Base-by-base conservation (phyloP, 1,140 invertebrate species). In the Lordiphosa stackelbergi region DNA sequence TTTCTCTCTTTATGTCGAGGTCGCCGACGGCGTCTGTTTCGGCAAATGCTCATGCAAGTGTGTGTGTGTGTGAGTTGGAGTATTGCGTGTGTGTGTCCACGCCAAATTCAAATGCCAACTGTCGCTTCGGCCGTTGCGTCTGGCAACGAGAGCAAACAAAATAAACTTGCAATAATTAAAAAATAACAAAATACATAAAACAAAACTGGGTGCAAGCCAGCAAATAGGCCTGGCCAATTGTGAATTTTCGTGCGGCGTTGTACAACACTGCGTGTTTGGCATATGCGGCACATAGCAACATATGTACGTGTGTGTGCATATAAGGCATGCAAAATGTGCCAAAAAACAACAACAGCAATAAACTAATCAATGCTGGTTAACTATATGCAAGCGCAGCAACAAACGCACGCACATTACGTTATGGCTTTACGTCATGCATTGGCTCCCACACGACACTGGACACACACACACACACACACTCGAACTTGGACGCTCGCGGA, bases 311-410 rank as follows among this genome's bases (percentile, higher is more conserved):
- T 59, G 54, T 61, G 59, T 78, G 73, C 69, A 62, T 56, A 60
- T 47, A 64, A 66, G 60, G 68, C 66, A 64, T 40, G 56, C 56
- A 72, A 55, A 41, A 46, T 49, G 62, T 64, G 38, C 47, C 64
- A 72, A 78, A 66, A 69, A 41, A 48, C 3, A 37, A 53, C 10
- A 48, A 69, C 53, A 49, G 37, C 45, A 24, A 43, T 42, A 47
- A 61, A 57, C 64, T 65, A 73, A 81, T 74, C 74, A 81, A 81
- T 79, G 77, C 71, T 78, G 57, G 51, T 49, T 74, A 81, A 81
- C 70, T 59, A 70, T 57, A 81, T 69, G 56, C 54, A 66, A 52
- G 51, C 40, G 28, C 41, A 61, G 38, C 38, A 52, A 42, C 43
- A 56, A 37, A 42, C 46, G 43, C 56, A 56, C 38, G 48, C 36